These are phyloP conservation scores for Cuculus canorus DNA, from an alignment of 2,797 vertebrate species.

Conservation along the genomic window DNA sequence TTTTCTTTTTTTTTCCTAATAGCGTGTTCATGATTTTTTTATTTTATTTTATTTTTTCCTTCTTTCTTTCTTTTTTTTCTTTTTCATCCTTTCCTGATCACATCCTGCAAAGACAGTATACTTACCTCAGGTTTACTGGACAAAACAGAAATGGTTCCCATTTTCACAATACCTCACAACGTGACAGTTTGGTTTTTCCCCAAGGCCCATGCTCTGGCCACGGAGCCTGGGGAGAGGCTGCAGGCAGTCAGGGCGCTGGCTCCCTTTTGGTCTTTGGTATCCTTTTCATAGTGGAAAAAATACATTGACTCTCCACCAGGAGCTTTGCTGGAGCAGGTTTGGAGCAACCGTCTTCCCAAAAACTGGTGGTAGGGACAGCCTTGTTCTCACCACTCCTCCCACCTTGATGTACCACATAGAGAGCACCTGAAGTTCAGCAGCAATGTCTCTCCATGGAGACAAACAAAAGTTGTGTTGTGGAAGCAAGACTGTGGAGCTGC, in stretches of 20 bases:
- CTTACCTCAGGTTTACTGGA: slow-evolving; percentile 99
- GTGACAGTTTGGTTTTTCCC: slow-evolving; percentile 80
- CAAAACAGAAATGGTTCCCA: slow-evolving; percentile 81
- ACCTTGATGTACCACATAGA: accelerated
- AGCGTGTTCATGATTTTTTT: slow-evolving; percentile 79
- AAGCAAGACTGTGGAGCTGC: background rate
- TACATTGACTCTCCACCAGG: background rate
- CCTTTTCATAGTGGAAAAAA: slow-evolving; percentile 79
- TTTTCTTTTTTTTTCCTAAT: slow-evolving; percentile 74
- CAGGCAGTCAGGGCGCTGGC: slow-evolving; percentile 71
- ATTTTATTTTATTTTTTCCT: slow-evolving; percentile 24
- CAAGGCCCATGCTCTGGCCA: background rate
- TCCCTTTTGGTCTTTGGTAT: slow-evolving; percentile 78
- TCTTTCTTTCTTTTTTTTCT: background rate
- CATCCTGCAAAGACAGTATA: slow-evolving; percentile 89
- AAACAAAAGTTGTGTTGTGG: background rate
- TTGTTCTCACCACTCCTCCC: background rate
- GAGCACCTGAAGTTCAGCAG: background rate
- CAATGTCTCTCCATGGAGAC: background rate
- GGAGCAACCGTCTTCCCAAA: background rate
- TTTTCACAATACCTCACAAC: slow-evolving; percentile 90
- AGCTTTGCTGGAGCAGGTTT: background rate
- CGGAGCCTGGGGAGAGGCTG: slow-evolving; percentile 5
- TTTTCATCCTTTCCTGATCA: slow-evolving; percentile 80
- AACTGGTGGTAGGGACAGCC: background rate